These are phyloP conservation scores for Ophiothrix spiculata DNA, from an alignment of 35 echinoderm and acorn worm genomes.

Conservation along the genomic window DNA sequence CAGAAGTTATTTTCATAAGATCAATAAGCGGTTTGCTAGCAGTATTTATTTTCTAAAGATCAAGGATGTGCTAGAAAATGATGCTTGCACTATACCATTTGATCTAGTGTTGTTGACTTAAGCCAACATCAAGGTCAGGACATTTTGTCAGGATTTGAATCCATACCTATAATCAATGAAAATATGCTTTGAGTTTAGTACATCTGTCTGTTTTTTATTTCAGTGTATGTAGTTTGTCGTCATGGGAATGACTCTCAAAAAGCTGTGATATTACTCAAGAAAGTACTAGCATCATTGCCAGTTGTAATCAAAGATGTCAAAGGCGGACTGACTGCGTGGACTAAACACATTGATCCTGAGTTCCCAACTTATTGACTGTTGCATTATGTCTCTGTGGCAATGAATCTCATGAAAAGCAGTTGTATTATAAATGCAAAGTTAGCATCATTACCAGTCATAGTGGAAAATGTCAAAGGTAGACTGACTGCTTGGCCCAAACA, in stretches of 20 bases:
- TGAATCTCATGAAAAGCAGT: no score
- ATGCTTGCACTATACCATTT: not conserved
- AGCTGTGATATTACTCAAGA: conserved; percentile 47
- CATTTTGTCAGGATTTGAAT: not conserved
- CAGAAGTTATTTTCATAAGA: not conserved
- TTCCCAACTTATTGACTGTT: conserved; percentile 89
- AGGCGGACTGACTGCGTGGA: conserved; percentile 79
- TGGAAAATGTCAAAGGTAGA: conserved; percentile 74
- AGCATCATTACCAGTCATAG: conserved; percentile 24
- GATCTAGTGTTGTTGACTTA: not conserved
- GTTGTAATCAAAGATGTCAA: conserved; percentile 58
- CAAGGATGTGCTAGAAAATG: not conserved
- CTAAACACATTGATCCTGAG: conserved; percentile 64
- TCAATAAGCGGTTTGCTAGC: not conserved
- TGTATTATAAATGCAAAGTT: conserved; percentile 59
- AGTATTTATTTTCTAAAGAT: not conserved
- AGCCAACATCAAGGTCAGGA: not conserved
- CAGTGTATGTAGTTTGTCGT: conserved; percentile 80
- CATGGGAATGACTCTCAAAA: conserved; percentile 91
- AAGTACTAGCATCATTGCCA: conserved; percentile 45
- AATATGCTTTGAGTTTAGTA: no score
- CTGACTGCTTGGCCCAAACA: conserved; percentile 66
- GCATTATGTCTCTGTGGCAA: no score
- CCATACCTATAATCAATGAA: not conserved
- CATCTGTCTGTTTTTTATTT: conserved; percentile 11